Evolutionary conservation across 2,113 vertebrate genomes (phyloP).

Genomic region (Paralichthys olivaceus): DNA sequence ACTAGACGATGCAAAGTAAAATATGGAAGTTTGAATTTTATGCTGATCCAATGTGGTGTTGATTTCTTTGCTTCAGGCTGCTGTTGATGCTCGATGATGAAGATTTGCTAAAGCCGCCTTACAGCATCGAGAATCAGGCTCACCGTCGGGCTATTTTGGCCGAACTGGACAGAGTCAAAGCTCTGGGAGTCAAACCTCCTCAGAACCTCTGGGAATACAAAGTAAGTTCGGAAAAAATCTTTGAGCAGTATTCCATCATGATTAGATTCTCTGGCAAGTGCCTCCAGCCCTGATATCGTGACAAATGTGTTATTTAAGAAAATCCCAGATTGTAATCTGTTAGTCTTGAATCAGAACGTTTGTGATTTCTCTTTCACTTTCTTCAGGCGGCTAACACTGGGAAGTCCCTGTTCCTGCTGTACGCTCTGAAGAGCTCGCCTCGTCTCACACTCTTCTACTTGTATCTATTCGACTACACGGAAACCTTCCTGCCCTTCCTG

Average conservation of each 20-base stretch:
- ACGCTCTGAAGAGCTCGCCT: constrained; percentile 92
- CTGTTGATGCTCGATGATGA: constrained; percentile 90
- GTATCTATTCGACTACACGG: constrained; percentile 92
- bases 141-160: constrained; percentile 88
- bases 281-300: not conserved
- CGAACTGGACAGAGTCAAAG: constrained; percentile 88
- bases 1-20: not conserved
- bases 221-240: constrained; percentile 70
- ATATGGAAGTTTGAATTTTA: not conserved
- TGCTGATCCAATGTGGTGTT: not conserved
- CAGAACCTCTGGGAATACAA: constrained; percentile 98
- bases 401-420: constrained; percentile 92
- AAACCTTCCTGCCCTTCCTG: constrained; percentile 93
- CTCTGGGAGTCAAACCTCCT: constrained; percentile 88
- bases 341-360: not conserved
- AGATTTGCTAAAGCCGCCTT: constrained; percentile 87
- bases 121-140: constrained; percentile 85
- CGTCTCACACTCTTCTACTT: constrained; percentile 92
- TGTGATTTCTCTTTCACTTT: constrained; percentile 22
- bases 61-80: constrained; percentile 80
- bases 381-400: constrained; percentile 89
- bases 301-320: too few species aligned
- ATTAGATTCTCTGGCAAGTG: not conserved
- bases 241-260: not conserved
- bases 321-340: too few species aligned